Evolutionary conservation across 2,113 vertebrate genomes (phyloP).

Genomic region (Benthochromis sp.): DNA sequence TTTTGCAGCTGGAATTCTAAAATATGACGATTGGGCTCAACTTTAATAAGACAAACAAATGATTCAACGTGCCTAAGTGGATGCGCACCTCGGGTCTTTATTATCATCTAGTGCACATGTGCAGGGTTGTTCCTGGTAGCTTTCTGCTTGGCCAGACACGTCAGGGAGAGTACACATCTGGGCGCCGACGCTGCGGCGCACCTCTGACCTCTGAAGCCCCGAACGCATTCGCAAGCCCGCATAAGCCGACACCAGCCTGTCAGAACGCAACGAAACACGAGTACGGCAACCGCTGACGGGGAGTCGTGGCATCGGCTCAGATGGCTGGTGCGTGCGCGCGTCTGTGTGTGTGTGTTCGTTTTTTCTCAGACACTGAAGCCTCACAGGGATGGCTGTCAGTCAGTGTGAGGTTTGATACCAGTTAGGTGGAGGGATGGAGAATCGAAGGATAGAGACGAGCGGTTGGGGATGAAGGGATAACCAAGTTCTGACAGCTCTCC

Average conservation of each 20-base stretch:
- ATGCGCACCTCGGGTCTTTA: neutral
- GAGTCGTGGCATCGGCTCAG: constrained; percentile 26
- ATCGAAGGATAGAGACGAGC: constrained; percentile 14
- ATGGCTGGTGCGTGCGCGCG: neutral
- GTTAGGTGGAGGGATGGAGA: constrained; percentile 16
- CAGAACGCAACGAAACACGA: constrained; percentile 37
- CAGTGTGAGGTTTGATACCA: constrained; percentile 34
- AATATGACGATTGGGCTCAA: neutral
- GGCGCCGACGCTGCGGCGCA: neutral
- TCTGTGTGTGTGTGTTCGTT: neutral
- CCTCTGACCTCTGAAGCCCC: constrained; percentile 45
- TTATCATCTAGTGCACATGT: constrained; percentile 23
- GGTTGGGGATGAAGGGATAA: constrained; percentile 48
- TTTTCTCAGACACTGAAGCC: constrained; percentile 26
- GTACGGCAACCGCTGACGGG: constrained; percentile 24
- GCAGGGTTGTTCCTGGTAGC: neutral
- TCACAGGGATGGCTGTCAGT: constrained; percentile 57
- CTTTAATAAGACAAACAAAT: neutral
- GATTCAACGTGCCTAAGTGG: neutral
- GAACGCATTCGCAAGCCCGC: constrained; percentile 20
- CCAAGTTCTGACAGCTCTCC: constrained; percentile 44
- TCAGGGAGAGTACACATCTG: constrained; percentile 59
- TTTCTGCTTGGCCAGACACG: constrained; percentile 40
- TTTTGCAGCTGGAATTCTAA: neutral
- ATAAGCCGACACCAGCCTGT: constrained; percentile 42